Evolutionary conservation across 2,888 invertebrate genomes (phyloP).

Genomic region (Lordiphosa andalusiaca): DNA sequence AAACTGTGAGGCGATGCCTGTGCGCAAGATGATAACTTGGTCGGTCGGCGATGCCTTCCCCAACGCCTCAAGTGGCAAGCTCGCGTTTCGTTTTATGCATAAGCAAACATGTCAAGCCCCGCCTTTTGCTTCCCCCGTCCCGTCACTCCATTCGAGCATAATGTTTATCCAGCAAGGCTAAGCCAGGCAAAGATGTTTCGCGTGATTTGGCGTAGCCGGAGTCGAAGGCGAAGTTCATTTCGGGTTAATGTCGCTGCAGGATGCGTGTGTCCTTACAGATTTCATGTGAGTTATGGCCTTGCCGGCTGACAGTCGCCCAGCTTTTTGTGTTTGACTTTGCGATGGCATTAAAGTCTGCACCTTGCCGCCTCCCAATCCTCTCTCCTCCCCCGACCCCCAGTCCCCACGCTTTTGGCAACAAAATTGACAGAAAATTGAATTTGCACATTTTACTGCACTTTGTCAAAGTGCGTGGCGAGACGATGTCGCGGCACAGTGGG

Average conservation of each 20-base stretch:
- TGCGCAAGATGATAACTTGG: conserved; percentile 58
- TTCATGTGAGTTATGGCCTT: conserved; percentile 67
- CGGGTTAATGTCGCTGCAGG: conserved; percentile 63
- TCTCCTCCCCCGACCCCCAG: no score
- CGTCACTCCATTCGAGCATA: conserved; percentile 30
- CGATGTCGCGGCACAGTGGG: neutral
- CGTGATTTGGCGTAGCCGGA: conserved; percentile 52
- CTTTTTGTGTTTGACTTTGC: conserved; percentile 47
- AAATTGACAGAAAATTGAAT: conserved; percentile 68
- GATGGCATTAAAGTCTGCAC: conserved; percentile 24
- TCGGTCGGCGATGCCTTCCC: conserved; percentile 29
- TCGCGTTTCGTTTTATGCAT: conserved; percentile 60
- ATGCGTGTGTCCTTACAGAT: conserved; percentile 70
- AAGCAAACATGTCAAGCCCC: conserved; percentile 71
- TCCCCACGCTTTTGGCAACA: conserved; percentile 11
- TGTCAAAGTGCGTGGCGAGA: conserved; percentile 29
- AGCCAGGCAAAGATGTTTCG: conserved; percentile 69
- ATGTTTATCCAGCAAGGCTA: conserved; percentile 70
- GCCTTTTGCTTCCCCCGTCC: neutral
- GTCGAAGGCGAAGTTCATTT: conserved; percentile 54
- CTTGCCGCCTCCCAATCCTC: conserved; percentile 1
- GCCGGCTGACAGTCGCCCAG: conserved; percentile 22
- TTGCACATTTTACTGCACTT: conserved; percentile 70
- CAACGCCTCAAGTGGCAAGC: conserved; percentile 46
- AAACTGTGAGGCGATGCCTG: conserved; percentile 40